Evolutionary conservation across 2,113 vertebrate genomes (phyloP), one percentile per base, ranked within the genome.

Genomic region (Solenodon paradoxus): DNA sequence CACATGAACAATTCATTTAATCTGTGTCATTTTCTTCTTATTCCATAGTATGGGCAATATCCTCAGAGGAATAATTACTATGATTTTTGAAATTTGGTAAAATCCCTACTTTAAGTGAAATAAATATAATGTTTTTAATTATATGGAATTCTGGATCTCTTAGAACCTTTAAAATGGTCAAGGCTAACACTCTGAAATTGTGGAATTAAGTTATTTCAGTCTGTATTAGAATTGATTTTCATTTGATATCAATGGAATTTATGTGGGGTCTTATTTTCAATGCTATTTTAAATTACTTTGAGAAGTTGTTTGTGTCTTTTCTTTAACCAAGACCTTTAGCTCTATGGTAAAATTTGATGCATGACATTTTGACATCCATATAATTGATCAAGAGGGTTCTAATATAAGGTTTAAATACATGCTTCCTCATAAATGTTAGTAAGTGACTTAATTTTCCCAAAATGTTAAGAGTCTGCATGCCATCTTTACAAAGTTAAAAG

Each of bases 381-480:
- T 95, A 96, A 97, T 94, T 97, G 92, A 96, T 96, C 78, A 95
- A 97, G 88, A 82, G 57, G 57, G 90, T 61, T 90, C 86, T 71
- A 83, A 59, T 84, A 82, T 80, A 84, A 97, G 91, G 72, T 88
- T 95, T 96, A 98, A 97, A 97, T 97, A 49, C 69, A 0, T 71
- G 66, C 74, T 97, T 97, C 63, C 95, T 98, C 95, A 97, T 95
- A 98, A 98, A 98, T 97, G 81, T 85, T 98, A 97, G 95, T 95
- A 97, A 97, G 94, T 97, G 59, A 97, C 95, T 98, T 98, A 98
- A 98, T 98, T 97, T 97, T 98, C 92, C 97, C 95, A 97, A 98
- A 98, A 97, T 97, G 94, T 96, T 98, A 92, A n/a, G 69, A 88
- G 72, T 92, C 97, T 91, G 86, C 77, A 38, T 96, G 81, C 91